Conservation (phyloP, 2,797 vertebrate species). For the Mus spretus region DNA sequence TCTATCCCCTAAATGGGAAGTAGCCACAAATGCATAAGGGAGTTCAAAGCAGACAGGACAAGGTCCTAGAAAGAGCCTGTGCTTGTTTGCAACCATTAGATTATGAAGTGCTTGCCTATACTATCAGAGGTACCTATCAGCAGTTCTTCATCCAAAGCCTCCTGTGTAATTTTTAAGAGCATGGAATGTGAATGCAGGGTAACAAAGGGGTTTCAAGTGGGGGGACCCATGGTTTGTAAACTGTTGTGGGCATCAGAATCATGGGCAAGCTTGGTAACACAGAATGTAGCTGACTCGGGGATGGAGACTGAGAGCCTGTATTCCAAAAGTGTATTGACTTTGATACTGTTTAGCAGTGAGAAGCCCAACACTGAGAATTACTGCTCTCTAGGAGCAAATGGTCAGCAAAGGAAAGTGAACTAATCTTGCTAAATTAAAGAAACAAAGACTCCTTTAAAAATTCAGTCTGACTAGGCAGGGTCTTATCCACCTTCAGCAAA, state of each 20-base stretch:
- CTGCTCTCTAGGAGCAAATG: neutral
- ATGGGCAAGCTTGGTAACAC: neutral
- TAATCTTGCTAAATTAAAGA: neutral
- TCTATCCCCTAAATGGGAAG: neutral
- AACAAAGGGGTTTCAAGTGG: neutral
- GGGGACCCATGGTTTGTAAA: neutral
- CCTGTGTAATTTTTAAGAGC: neutral
- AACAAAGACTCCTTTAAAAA: slow-evolving; percentile 47
- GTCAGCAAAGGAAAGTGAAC: neutral
- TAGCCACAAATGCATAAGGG: neutral
- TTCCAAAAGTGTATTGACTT: neutral
- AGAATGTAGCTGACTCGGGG: neutral
- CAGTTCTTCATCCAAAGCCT: neutral
- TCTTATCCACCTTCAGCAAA: slow-evolving; percentile 14
- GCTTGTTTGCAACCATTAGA: neutral
- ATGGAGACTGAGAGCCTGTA: neutral
- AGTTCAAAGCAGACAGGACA: neutral
- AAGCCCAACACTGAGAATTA: neutral
- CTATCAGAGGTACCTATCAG: neutral
- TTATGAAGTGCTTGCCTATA: neutral
- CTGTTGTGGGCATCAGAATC: no score
- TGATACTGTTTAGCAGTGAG: neutral
- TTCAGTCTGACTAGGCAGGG: neutral
- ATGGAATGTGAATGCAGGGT: neutral
- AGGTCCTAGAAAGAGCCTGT: accelerated